phyloP scores from a whole-genome alignment of 2,113 vertebrate genomes.

The Ellobius talpinus region DNA sequence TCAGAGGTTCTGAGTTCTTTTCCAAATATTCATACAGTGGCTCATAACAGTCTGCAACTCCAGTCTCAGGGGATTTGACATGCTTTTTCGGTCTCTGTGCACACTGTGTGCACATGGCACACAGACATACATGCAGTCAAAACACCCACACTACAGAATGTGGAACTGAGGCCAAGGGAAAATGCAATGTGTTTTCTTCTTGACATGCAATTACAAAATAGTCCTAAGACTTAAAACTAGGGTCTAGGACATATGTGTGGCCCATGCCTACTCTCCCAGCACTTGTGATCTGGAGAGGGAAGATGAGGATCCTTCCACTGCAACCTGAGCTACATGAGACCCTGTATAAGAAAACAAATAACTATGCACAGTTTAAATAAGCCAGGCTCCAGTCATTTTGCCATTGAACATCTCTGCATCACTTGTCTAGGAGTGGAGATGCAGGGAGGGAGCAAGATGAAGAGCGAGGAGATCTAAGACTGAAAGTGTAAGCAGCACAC shows the following conservation, averaged over 20 bases:
- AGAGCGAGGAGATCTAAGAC: not conserved
- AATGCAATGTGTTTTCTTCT: not conserved
- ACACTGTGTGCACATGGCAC: not conserved
- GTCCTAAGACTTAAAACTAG: not conserved
- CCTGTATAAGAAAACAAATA: not conserved
- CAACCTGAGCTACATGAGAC: not conserved
- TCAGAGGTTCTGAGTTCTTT: not conserved
- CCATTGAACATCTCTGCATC: not conserved
- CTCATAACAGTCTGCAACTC: not conserved
- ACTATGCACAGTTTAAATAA: not conserved
- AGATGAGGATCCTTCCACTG: no score
- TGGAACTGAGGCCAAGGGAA: constrained; percentile 10
- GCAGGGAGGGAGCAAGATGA: not conserved
- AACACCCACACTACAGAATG: not conserved
- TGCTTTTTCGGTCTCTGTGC: not conserved
- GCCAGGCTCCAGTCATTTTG: not conserved
- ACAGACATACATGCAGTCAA: not conserved
- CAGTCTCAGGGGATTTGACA: not conserved
- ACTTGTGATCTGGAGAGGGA: not conserved
- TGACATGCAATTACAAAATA: not conserved
- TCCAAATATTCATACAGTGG: not conserved
- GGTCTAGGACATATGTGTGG: not conserved
- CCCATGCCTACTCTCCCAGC: not conserved
- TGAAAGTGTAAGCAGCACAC: not conserved
- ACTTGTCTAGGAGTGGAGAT: no score